Evolutionary conservation across 1,140 invertebrate genomes (phyloP), one percentile per base, ranked within the genome.

Genomic region (Samia ricini): DNA sequence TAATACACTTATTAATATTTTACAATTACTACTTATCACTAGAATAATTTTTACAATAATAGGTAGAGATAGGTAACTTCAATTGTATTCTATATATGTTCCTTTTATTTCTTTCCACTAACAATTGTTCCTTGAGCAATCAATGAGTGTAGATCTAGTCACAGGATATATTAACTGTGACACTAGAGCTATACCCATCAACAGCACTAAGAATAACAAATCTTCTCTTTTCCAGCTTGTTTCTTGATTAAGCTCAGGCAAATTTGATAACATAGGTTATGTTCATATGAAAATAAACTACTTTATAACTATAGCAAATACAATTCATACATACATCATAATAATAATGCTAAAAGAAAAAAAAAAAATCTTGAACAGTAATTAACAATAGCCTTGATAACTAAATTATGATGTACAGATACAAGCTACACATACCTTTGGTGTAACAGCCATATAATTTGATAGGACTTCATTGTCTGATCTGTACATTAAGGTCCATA

Each of bases 121-220:
- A 29, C 4, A 24, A 18, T 20, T 54, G 79, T 74, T 81, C 85
- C 88, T 81, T 83, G 60, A 66, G 77, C 71, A 83, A 74, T 94
- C 94, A 94, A 95, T 95, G 95, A 95, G 95, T 96, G 94, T 95
- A 95, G 95, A 95, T 95, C 95, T 96, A 95, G 95, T 95, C 95
- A 96, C 94, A 93, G 91, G 71, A 90, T 71, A 79, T 61, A 74
- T 79, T 74, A 64, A 92, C 91, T 93, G 94, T 92, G 93, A 54
- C 90, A 93, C 94, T 92, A 95, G 93, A 94, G 91, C 92, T 92
- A 91, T 91, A 95, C 94, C 90, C 95, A 95, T 77, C 72, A 60
- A 75, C 52, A 67, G 67, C 77, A 72, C 74, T 36, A 64, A 79
- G 71, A 71, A 12, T 20, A 21, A 36, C 4, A 10, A 12, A 42